phyloP scores from a whole-genome alignment of 2,797 vertebrate genomes.

The Helicolenus hilgendorfi region DNA sequence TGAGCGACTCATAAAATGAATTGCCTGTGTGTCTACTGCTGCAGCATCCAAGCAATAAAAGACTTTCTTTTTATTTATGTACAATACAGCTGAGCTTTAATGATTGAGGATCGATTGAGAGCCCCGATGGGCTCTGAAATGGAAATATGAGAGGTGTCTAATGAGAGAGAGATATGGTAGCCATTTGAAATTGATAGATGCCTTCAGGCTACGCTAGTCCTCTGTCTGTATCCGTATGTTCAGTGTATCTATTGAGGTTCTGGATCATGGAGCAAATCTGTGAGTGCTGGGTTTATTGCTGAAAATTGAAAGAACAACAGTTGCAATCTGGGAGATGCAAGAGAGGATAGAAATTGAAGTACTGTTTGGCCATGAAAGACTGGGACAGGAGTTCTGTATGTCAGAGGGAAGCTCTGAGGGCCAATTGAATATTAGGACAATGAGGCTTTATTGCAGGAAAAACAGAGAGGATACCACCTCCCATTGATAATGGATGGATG shows the following conservation, averaged over 20 bases:
- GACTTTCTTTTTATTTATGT: constrained; percentile 2
- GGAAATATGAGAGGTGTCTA: constrained; percentile 34
- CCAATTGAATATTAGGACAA: neutral
- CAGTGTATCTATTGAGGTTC: constrained; percentile 2
- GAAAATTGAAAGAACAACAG: neutral
- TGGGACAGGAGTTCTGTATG: neutral
- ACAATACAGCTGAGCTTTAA: constrained; percentile 40
- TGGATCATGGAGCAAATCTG: constrained; percentile 1
- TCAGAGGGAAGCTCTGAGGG: neutral
- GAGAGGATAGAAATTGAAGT: neutral
- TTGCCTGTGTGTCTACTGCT: constrained; percentile 11
- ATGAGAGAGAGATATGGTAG: constrained; percentile 35
- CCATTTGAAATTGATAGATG: constrained; percentile 45
- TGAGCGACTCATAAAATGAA: constrained; percentile 49
- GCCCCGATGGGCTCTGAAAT: constrained; percentile 23
- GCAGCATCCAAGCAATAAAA: constrained; percentile 26
- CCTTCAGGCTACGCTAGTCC: constrained; percentile 12
- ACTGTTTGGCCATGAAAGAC: neutral
- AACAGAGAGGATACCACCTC: neutral
- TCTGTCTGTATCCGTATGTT: constrained; percentile 2
- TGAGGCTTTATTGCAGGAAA: neutral
- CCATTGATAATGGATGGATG: neutral
- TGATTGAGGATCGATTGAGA: constrained; percentile 21
- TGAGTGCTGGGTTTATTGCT: neutral
- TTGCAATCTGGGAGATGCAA: neutral